Evolutionary conservation across 2,113 vertebrate species (phyloP).

Genomic region (Sorex araneus): DNA sequence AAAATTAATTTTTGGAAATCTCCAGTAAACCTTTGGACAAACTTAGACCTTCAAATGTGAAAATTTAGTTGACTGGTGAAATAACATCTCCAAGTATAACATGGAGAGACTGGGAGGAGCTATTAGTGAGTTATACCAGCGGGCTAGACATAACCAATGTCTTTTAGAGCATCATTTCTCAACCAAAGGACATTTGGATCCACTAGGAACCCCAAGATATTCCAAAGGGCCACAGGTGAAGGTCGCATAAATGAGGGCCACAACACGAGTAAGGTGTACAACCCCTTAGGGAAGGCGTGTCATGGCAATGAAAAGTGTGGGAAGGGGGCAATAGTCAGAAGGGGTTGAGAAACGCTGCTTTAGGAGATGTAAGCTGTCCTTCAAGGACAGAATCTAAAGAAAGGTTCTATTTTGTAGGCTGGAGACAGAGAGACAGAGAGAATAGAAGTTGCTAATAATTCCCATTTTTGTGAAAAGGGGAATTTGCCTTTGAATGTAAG

Average conservation of each 20-base stretch:
- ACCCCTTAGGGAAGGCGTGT: no score
- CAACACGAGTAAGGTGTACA: no score
- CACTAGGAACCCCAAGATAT: no score
- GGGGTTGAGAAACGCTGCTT: no score
- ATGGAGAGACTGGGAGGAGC: not conserved
- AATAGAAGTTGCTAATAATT: not conserved
- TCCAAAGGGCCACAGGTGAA: no score
- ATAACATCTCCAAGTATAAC: slow-evolving; percentile 18
- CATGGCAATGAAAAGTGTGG: no score
- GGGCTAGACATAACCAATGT: no score
- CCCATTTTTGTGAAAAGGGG: no score
- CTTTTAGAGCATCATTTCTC: no score
- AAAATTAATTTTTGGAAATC: slow-evolving; percentile 8
- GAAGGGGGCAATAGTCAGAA: no score
- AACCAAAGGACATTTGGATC: no score
- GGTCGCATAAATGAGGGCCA: no score
- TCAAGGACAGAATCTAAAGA: slow-evolving; percentile 16
- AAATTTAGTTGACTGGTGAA: not conserved
- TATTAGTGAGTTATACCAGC: not conserved
- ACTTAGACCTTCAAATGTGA: not conserved
- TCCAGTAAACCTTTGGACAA: not conserved
- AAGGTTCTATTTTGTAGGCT: not conserved
- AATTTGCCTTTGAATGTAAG: not conserved
- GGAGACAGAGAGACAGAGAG: not conserved
- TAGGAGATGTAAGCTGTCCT: not conserved